phyloP scores from a whole-genome alignment of 2,113 vertebrate genomes.

The Boulengeromyrus knoepffleri region DNA sequence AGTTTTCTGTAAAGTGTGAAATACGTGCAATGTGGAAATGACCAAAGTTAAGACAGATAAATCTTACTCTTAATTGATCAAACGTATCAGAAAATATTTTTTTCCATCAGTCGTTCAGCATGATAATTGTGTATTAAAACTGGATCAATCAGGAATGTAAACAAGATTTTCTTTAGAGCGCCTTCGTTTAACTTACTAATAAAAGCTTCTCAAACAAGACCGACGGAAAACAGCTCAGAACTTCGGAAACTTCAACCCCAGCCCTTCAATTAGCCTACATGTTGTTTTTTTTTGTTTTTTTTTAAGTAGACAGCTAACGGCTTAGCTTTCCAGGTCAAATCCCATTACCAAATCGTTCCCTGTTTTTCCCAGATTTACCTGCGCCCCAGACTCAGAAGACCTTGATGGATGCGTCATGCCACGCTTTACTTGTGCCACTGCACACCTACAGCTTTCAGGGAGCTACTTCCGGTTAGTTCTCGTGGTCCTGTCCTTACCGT shows the following conservation, averaged over 20 bases:
- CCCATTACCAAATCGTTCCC: not conserved
- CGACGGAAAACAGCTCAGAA: not conserved
- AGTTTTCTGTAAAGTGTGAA: not conserved
- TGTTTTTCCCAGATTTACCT: not conserved
- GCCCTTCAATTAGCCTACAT: not conserved
- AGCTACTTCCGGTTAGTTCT: not conserved
- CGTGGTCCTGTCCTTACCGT: slow-evolving; percentile 14
- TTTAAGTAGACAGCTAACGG: not conserved
- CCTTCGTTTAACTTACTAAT: not conserved
- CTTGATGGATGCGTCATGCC: not conserved
- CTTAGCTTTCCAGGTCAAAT: not conserved
- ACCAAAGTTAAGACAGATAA: not conserved
- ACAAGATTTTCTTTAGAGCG: not conserved
- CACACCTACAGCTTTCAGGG: not conserved
- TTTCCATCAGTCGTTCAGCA: not conserved
- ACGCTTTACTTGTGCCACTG: not conserved
- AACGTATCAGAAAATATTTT: not conserved
- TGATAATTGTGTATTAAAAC: not conserved
- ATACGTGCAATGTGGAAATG: not conserved
- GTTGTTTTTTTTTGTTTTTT: not conserved
- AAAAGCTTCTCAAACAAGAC: not conserved
- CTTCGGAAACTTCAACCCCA: not conserved
- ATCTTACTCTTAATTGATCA: not conserved
- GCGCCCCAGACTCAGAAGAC: slow-evolving; percentile 22
- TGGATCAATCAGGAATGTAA: not conserved